phyloP scores from a whole-genome alignment of 2,113 vertebrate species.

The Anhinga anhinga region DNA sequence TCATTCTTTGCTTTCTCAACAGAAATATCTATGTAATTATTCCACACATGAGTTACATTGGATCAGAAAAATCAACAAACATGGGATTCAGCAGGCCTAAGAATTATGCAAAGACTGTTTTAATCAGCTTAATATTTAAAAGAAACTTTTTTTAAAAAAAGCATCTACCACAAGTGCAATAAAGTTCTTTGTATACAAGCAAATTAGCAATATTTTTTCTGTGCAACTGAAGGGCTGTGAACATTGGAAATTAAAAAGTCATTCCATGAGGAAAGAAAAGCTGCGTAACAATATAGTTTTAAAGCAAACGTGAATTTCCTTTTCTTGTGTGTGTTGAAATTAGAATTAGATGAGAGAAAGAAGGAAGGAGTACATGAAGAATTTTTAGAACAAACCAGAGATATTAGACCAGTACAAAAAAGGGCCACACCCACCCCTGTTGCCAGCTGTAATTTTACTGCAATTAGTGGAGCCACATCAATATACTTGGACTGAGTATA shows the following conservation, averaged over 20 bases:
- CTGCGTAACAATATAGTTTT: neutral
- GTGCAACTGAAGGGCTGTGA: neutral
- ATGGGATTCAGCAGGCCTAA: slow-evolving; percentile 12
- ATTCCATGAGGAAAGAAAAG: neutral
- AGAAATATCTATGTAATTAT: slow-evolving; percentile 29
- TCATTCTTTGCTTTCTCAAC: neutral
- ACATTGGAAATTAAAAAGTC: neutral
- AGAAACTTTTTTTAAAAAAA: neutral
- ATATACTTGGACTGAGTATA: neutral
- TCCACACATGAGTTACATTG: neutral
- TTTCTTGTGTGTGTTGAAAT: neutral
- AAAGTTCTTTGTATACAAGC: neutral
- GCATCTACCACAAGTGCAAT: neutral
- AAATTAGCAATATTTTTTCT: neutral
- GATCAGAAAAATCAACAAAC: slow-evolving; percentile 35
- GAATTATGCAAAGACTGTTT: slow-evolving; percentile 49
- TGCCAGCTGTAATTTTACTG: neutral
- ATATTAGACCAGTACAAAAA: neutral
- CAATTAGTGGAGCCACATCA: neutral
- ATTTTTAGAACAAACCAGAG: neutral
- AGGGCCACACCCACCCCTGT: rapidly evolving
- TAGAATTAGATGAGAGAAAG: neutral
- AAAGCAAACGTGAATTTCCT: neutral
- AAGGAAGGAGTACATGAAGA: neutral
- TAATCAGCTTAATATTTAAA: slow-evolving; percentile 54